Percentiles rank a stretch among this genome's conserved stretches.
phyloP scores from a whole-genome alignment of 2,888 invertebrate genomes.

The Artemia sinica region DNA sequence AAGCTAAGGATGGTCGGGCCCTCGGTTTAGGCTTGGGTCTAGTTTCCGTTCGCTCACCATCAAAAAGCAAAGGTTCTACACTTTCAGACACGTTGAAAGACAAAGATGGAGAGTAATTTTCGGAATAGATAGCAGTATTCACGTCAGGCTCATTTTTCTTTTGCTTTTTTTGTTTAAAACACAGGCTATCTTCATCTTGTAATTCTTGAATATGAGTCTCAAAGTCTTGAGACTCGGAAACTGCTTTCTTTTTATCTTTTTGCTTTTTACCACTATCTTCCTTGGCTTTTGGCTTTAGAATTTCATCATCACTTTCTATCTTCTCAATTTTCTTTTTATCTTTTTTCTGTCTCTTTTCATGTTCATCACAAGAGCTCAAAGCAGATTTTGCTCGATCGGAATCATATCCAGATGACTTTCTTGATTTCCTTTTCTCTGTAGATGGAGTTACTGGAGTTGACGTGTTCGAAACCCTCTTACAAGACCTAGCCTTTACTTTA shows the following conservation, averaged over 20 bases:
- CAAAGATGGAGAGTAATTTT: neutral
- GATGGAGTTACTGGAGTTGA: constrained; percentile 24
- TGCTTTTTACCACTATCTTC: constrained; percentile 49
- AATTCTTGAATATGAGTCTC: neutral
- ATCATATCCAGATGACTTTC: constrained; percentile 21
- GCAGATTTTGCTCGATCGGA: constrained; percentile 19
- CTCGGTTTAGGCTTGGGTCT: constrained; percentile 9
- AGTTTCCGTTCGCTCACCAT: neutral
- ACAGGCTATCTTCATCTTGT: neutral
- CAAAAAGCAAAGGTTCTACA: neutral
- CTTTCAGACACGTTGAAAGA: neutral
- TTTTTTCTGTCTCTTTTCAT: constrained; percentile 64
- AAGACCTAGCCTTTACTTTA: constrained; percentile 81
- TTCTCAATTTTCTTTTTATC: neutral
- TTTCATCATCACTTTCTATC: constrained; percentile 7
- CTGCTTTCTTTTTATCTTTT: constrained; percentile 50
- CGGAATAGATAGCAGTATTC: neutral
- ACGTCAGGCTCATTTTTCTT: neutral
- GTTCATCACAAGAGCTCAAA: constrained; percentile 30
- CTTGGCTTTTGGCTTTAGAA: constrained; percentile 19
- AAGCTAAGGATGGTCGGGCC: neutral
- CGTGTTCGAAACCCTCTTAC: constrained; percentile 31
- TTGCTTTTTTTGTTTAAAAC: neutral
- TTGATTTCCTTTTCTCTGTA: constrained; percentile 26
- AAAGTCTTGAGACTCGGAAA: constrained; percentile 45